Evolutionary conservation across 2,797 vertebrate species (phyloP), one percentile per base, ranked within the genome.

Genomic region (Avahi laniger): DNA sequence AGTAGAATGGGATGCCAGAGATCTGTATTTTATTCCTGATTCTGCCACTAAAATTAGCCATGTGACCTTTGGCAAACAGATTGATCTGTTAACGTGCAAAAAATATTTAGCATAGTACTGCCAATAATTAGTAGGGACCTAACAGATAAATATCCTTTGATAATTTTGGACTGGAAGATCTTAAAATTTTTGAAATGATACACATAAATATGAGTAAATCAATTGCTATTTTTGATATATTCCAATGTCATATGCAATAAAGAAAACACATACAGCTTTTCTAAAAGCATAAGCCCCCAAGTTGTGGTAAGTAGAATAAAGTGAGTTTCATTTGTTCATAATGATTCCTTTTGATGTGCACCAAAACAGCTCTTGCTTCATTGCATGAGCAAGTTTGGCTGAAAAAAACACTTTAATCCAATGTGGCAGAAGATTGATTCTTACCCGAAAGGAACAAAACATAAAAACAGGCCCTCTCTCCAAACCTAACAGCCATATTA

Each of bases 391-490:
- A 92, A 90, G 28, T 84, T 57, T 87, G 80, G n/a, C 70, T 86
- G 28, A 79, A 82, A 88, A 50, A 65, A 94, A 46, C 11, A 79
- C 22, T 96, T 78, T 65, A 91, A 85, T 95, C 30, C 88, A 90
- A 86, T 92, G 70, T 76, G 69, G 59, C 73, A 92, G 80, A 67
- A 93, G 76, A 90, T 0, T 67, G 70, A 69, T 38, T 90, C 22
- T 50, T 65, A 97, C 57, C 10, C 46, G 50, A 82, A 95, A 78
- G 54, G 5, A 96, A 94, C 63, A 80, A 94, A 46, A 90, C 52
- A 70, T 35, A 92, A 89, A 97, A 95, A 85, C 26, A 95, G 54
- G 87, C 65, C 24, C 24, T 72, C 35, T 90, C 61, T 41, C 67
- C 50, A 65, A 79, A 88, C 35, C 81, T 82, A 79, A 96, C 9